Percentiles rank a stretch among this genome's conserved stretches.
Conservation (phyloP, 2,113 vertebrate genomes). For the Eurypyga helias region DNA sequence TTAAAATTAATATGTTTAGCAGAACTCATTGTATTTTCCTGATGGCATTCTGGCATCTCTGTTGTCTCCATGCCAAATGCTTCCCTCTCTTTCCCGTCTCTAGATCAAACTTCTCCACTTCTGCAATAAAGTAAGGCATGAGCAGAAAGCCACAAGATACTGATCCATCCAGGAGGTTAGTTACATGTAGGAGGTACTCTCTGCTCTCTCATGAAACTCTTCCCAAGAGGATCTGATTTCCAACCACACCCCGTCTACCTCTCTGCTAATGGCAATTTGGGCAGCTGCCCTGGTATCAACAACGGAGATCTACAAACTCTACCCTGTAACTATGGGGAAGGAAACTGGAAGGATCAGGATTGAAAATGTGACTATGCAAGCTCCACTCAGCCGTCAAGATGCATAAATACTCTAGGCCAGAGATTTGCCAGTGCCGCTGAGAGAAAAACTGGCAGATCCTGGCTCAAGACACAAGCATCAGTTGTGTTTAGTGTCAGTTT, state of each 20-base stretch:
- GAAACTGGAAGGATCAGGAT: slow-evolving; percentile 66
- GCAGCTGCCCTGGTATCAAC: slow-evolving; percentile 70
- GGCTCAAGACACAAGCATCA: background rate
- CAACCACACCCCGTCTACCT: slow-evolving; percentile 68
- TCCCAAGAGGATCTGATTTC: slow-evolving; percentile 74
- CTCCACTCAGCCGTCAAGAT: background rate
- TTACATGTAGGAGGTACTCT: slow-evolving; percentile 67
- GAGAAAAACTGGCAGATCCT: background rate
- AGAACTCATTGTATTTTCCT: slow-evolving; percentile 28
- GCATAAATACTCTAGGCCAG: background rate
- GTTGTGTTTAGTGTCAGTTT: background rate
- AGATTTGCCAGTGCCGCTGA: background rate
- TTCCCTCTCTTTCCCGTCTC: background rate
- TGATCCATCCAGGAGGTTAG: slow-evolving; percentile 68
- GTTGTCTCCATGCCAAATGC: background rate
- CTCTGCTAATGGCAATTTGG: slow-evolving; percentile 70
- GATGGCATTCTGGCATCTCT: slow-evolving; percentile 10
- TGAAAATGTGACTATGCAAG: slow-evolving; percentile 48
- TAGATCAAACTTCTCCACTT: slow-evolving; percentile 13
- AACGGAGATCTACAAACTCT: slow-evolving; percentile 70
- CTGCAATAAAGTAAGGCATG: slow-evolving; percentile 68
- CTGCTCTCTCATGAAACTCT: slow-evolving; percentile 70
- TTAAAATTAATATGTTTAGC: background rate
- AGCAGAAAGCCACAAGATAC: slow-evolving; percentile 71
- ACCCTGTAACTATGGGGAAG: slow-evolving; percentile 69